A percentile compares a stretch with the other conserved stretches of the same genome.
Evolutionary conservation across 2,797 vertebrate genomes (phyloP).

Genomic region (Chelon labrosus): DNA sequence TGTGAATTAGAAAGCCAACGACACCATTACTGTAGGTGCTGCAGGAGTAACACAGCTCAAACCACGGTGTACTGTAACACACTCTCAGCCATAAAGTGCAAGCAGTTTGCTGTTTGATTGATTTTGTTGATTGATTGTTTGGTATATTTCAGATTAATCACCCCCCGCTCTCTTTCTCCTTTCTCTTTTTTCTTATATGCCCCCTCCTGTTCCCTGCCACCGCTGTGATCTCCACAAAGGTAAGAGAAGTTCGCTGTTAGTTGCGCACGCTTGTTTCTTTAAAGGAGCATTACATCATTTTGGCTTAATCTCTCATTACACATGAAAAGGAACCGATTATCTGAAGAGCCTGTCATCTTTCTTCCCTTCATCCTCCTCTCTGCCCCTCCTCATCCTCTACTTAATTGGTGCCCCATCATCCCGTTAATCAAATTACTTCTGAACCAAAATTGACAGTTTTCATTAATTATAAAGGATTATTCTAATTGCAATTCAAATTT

Average conservation of each 20-base stretch:
- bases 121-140: conserved; percentile 15
- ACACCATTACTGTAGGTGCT: conserved; percentile 87
- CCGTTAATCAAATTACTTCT: conserved; percentile 99
- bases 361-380: conserved; percentile 68
- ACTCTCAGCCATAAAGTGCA: background rate
- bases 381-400: conserved; percentile 66
- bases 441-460: conserved; percentile 99
- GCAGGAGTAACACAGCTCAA: conserved; percentile 70
- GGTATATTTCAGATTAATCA: conserved; percentile 27
- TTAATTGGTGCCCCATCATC: conserved; percentile 96
- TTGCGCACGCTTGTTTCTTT: conserved; percentile 66
- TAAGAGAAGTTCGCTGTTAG: conserved; percentile 48
- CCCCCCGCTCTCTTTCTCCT: background rate
- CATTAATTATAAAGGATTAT: conserved; percentile 99
- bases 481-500: conserved; percentile 99
- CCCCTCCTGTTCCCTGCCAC: conserved; percentile 14
- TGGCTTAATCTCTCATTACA: conserved; percentile 83
- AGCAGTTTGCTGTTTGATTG: background rate
- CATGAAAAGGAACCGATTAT: conserved; percentile 84
- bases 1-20: conserved; percentile 92
- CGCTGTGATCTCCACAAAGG: conserved; percentile 49
- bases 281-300: conserved; percentile 90
- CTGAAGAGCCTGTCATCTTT: conserved; percentile 82
- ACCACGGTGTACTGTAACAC: background rate
- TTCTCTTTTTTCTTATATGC: conserved; percentile 12